Conservation (phyloP, 2,888 invertebrate genomes). For the Ferrisia virgata region DNA sequence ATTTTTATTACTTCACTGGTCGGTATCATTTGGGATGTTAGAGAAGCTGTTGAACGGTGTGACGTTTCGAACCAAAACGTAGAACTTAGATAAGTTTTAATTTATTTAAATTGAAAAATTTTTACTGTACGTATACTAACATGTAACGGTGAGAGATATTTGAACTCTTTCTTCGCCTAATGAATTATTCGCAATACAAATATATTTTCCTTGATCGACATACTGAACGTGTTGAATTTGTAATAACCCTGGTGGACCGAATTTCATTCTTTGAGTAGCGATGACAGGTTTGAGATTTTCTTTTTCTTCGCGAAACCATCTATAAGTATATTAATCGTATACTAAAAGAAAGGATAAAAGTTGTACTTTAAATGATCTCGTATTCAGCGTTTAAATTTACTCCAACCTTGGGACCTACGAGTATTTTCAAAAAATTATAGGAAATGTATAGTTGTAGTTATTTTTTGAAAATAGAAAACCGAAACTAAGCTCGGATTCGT, state of each 20-base stretch:
- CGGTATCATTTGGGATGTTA: constrained; percentile 76
- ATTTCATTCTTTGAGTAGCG: constrained; percentile 62
- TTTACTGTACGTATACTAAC: constrained; percentile 54
- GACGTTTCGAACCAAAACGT: background rate
- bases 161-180: constrained; percentile 78
- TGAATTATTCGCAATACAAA: constrained; percentile 87
- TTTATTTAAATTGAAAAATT: background rate
- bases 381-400: no score
- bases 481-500: no score
- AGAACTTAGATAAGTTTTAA: no score
- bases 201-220: constrained; percentile 81
- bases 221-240: constrained; percentile 65
- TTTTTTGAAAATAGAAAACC: no score
- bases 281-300: constrained; percentile 68
- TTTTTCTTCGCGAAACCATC: constrained; percentile 74
- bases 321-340: no score
- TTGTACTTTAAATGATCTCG: no score
- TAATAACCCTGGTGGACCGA: constrained; percentile 64
- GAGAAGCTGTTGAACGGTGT: constrained; percentile 62
- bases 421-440: no score
- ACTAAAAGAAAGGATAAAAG: no score
- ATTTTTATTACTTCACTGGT: constrained; percentile 76
- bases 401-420: no score
- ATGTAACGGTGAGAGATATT: constrained; percentile 73
- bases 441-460: no score